Percentiles rank a stretch among this genome's conserved stretches.
These are phyloP conservation scores for Xiphophorus maculatus DNA, from an alignment of 2,113 vertebrate genomes.

Conservation along the genomic window DNA sequence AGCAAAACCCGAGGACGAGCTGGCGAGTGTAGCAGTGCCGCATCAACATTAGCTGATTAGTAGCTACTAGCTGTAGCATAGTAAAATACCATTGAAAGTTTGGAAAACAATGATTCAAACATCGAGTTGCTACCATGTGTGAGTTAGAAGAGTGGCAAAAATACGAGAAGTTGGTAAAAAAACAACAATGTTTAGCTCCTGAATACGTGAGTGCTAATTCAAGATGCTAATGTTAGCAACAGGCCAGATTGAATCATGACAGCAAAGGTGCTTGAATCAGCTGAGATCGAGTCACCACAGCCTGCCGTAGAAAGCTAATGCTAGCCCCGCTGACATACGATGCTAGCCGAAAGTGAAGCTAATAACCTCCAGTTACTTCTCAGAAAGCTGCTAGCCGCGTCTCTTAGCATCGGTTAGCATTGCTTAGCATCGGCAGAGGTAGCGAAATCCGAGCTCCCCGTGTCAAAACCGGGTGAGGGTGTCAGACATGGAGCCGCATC, in stretches of 20 bases:
- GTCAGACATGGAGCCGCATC: neutral
- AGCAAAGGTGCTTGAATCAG: constrained; percentile 58
- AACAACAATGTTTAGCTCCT: neutral
- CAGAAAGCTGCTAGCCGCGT: constrained; percentile 25
- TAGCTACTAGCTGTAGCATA: constrained; percentile 35
- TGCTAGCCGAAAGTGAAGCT: constrained; percentile 5
- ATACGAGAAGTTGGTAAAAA: neutral
- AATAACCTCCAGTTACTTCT: constrained; percentile 4
- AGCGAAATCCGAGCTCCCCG: constrained; percentile 15
- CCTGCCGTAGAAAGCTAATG: constrained; percentile 13
- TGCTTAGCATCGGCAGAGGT: constrained; percentile 37
- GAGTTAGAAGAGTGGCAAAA: neutral
- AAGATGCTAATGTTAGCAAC: constrained; percentile 24
- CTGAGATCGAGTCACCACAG: constrained; percentile 38
- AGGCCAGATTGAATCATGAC: constrained; percentile 26
- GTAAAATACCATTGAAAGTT: constrained; percentile 7
- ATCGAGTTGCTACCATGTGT: neutral
- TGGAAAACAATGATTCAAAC: neutral
- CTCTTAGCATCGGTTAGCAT: constrained; percentile 36
- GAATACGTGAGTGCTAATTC: neutral
- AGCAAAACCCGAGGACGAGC: neutral
- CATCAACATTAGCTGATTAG: constrained; percentile 42
- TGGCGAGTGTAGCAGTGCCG: constrained; percentile 45
- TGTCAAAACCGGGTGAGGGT: constrained; percentile 12
- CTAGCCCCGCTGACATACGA: constrained; percentile 22